Base-by-base conservation (phyloP, 2,113 vertebrate genomes). In the Anser cygnoides region DNA sequence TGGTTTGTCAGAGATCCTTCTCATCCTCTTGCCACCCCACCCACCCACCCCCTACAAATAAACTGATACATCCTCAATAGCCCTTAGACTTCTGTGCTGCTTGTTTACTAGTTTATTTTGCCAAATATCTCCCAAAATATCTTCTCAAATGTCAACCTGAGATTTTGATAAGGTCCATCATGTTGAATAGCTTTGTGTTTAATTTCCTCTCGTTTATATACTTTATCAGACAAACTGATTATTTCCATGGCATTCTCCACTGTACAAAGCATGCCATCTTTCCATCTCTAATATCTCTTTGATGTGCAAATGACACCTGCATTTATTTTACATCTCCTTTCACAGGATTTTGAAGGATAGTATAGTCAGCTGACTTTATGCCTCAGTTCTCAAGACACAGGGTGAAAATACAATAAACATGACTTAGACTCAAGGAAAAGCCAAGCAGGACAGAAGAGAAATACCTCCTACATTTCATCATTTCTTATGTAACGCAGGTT, bases 161-260 rank as follows among this genome's bases (percentile, higher is more conserved):
- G 54, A 87, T 75, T 95, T 87, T 55, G 65, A 89, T 72, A 71
- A 94, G 19, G 35, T 63, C 59, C 11, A 21, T 82, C 52, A 71
- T 20, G 4, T 43, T 74, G 44, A 95, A 67, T 33, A 76, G 33
- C 18, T 71, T 68, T 85, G 13, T 78, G 35, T 96, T 95, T 97
- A 65, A 97, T 97, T 97, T 96, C 91, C 93, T 95, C 78, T 94
- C 76, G 89, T 70, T 84, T 95, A 89, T 84, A 91, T 89, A 80
- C 31, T 91, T 77, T 91, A 80, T 95, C 81, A 81, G 75, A 57
- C 43, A 89, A 84, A 55, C 66, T 81, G 89, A 96, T 96, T 88
- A 96, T 95, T 95, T 95, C 88, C 66, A 88, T 88, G 81, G 88
- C 94, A 95, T 95, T 92, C 92, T 94, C 68, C 28, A 7, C 1